Base-by-base conservation (phyloP, 2,888 invertebrate genomes). In the Troides helena region DNA sequence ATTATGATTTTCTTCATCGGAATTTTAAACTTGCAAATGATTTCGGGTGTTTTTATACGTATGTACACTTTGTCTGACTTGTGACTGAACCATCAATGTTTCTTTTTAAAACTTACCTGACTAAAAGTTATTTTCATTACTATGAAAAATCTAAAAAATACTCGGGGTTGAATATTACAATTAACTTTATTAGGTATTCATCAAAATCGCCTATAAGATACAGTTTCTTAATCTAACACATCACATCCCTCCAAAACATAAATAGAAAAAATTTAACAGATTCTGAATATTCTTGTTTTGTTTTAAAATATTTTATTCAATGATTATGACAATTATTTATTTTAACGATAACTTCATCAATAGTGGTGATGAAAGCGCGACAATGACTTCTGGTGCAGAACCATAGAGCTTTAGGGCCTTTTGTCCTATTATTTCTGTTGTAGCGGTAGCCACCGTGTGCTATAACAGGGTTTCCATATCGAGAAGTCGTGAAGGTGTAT, bases 341-440 rank as follows among this genome's bases (percentile, higher is more conserved):
- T 67, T 71, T 78, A 14, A 81, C 71, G 30, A 84, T 77, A 6
- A 70, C 71, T 53, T 83, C 74, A 1, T 85, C 76, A 5, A 79
- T 64, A 0, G 87, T 86, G 30, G 80, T 79, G 1, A 88, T 73
- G 2, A 80, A 80, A 0, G 85, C 80, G 7, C 83, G 76, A 69
- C 86, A 87, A 70, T 77, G 74, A 59, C 73, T 72, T 65, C 77
- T 82, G 18, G 68, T 69, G 68, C 84, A 84, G 39, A 74, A 73
- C 80, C 83, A 82, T 14, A 76, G 73, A 1, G 67, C 74, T 69
- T 74, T 80, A 2, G 73, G 25, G 0, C 80, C 79, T 6, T 69
- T 72, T 36, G 71, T 72, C 2, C 73, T 71, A 53, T 72, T 72
- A 50, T 75, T 71, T n/a, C 74, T 76, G 69, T 81, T 78, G 69